A percentile compares a stretch with the other conserved stretches of the same genome.
These are phyloP conservation scores for Stegophylla sp. DNA, from an alignment of 2,888 invertebrate species.

Conservation along the genomic window DNA sequence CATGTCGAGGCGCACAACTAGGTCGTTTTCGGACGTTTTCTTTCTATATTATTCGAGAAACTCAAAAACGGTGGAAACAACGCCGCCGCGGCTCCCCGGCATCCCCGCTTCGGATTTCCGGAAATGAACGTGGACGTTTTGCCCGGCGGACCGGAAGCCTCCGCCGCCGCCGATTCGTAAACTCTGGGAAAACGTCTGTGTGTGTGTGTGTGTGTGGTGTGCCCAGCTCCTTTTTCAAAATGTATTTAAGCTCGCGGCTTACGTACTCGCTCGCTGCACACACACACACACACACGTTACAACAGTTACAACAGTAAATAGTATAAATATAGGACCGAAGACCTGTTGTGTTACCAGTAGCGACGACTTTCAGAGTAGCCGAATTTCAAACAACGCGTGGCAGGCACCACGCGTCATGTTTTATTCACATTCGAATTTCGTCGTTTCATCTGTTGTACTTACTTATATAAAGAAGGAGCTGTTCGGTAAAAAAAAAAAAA, in stretches of 20 bases:
- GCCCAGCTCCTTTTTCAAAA: conserved; percentile 21
- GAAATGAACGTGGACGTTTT: conserved; percentile 34
- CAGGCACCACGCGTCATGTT: too few relatives aligned
- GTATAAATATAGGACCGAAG: conserved; percentile 30
- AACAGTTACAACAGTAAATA: too few relatives aligned
- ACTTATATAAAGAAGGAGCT: too few relatives aligned
- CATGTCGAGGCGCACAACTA: neutral
- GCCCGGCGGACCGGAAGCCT: conserved; percentile 37
- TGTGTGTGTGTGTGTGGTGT: too few relatives aligned
- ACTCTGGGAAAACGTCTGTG: conserved; percentile 19
- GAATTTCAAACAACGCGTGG: too few relatives aligned
- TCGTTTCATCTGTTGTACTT: too few relatives aligned
- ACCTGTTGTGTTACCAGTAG: too few relatives aligned
- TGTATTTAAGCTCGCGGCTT: conserved; percentile 14
- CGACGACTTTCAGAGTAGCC: conserved; percentile 2
- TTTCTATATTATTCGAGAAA: too few relatives aligned
- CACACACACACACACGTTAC: too few relatives aligned
- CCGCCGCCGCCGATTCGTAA: conserved; percentile 33
- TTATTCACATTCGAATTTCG: too few relatives aligned
- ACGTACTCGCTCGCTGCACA: conserved; percentile 8
- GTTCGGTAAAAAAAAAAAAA: too few relatives aligned
- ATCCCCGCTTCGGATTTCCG: conserved; percentile 46
- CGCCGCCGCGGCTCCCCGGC: too few relatives aligned
- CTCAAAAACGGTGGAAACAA: conserved; percentile 9
- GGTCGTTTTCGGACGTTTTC: neutral